Percentiles rank a stretch among this genome's conserved stretches.
Evolutionary conservation across 2,888 invertebrate species (phyloP).

Genomic region (Acronicta aceris): DNA sequence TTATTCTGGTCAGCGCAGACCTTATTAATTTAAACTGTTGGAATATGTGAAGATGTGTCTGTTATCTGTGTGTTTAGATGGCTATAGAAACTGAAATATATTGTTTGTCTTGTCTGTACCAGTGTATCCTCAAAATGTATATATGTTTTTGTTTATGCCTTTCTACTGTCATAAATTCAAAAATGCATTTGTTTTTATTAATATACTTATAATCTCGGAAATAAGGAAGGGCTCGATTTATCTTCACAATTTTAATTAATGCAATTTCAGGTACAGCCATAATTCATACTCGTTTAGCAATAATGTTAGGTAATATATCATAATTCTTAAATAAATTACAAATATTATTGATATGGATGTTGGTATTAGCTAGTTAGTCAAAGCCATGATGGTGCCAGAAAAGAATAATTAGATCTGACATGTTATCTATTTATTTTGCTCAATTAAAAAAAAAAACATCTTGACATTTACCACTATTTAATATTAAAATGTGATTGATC

Average conservation of each 20-base stretch:
- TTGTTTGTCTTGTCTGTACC: too few species aligned
- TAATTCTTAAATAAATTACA: constrained; percentile 32
- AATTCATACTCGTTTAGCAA: constrained; percentile 43
- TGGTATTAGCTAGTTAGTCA: constrained; percentile 41
- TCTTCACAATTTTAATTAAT: constrained; percentile 21
- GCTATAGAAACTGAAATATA: not conserved
- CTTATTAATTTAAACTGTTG: not conserved
- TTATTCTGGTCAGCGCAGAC: too few species aligned
- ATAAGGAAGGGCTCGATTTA: constrained; percentile 19
- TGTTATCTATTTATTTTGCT: constrained; percentile 43
- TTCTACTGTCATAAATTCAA: constrained; percentile 45
- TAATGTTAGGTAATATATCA: constrained; percentile 37
- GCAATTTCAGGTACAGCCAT: constrained; percentile 41
- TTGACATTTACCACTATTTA: not conserved
- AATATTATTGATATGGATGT: constrained; percentile 33
- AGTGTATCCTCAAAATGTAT: constrained; percentile 14
- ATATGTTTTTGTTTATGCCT: constrained; percentile 30
- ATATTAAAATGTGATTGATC: constrained; percentile 8
- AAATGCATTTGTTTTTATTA: constrained; percentile 27
- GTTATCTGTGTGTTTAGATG: not conserved
- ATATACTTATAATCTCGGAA: constrained; percentile 16
- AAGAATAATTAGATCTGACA: constrained; percentile 58
- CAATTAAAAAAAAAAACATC: constrained; percentile 40
- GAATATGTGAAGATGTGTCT: not conserved
- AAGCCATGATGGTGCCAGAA: constrained; percentile 73